These are phyloP conservation scores for Oxyura jamaicensis DNA, from an alignment of 2,113 vertebrate species.

Conservation along the genomic window DNA sequence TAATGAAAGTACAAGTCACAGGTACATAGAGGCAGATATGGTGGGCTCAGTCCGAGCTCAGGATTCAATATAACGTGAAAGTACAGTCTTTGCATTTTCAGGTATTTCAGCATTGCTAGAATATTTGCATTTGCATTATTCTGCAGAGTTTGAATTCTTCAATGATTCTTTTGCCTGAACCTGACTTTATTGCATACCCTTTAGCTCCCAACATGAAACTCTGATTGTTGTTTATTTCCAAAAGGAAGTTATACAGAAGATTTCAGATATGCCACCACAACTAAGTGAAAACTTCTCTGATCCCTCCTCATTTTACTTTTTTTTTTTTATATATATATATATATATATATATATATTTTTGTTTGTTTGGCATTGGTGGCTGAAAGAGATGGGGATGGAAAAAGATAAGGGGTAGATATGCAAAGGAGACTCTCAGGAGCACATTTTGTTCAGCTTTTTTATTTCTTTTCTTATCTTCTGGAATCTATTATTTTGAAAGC, in stretches of 20 bases:
- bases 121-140: neutral
- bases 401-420: neutral
- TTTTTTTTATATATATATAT: too few species aligned
- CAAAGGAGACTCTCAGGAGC: neutral
- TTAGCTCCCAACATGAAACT: neutral
- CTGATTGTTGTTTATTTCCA: neutral
- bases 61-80: neutral
- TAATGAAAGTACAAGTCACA: neutral
- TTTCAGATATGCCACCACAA: neutral
- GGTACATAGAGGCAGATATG: neutral
- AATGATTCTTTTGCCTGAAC: neutral
- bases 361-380: neutral
- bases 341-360: too few species aligned
- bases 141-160: neutral
- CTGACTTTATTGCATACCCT: neutral
- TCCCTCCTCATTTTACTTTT: neutral
- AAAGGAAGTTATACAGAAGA: neutral
- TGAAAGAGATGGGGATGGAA: neutral
- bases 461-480: neutral
- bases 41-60: neutral
- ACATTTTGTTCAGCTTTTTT: neutral
- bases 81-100: neutral
- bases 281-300: neutral
- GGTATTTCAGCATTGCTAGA: neutral
- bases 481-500: neutral